Percentiles rank a stretch among this genome's conserved stretches.
phyloP scores from a whole-genome alignment of 2,888 invertebrate genomes.

The Drosophila prostipennis region DNA sequence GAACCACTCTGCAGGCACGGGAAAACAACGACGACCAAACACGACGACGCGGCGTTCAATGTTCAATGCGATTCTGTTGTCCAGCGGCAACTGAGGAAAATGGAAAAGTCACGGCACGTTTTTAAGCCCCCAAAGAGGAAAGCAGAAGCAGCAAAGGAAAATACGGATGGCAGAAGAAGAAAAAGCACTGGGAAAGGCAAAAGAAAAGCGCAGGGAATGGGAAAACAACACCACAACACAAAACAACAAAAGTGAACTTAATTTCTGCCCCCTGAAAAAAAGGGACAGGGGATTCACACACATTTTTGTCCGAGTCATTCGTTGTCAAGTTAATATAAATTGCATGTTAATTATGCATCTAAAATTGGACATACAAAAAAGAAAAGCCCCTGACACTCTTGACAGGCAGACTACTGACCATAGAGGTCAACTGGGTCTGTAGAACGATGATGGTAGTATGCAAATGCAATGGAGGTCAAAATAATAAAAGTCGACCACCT shows the following conservation, averaged over 20 bases:
- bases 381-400: conserved; percentile 8
- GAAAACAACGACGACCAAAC: background rate
- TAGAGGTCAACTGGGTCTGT: conserved; percentile 19
- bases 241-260: conserved; percentile 21
- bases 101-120: conserved; percentile 54
- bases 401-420: conserved; percentile 15
- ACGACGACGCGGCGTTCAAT: conserved; percentile 2
- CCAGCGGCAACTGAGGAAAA: conserved; percentile 65
- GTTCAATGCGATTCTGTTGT: conserved; percentile 56
- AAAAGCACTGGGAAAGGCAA: conserved; percentile 12
- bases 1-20: background rate
- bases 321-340: conserved; percentile 49
- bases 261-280: conserved; percentile 24
- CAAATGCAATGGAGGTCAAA: conserved; percentile 1
- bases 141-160: conserved; percentile 7
- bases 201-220: conserved; percentile 7
- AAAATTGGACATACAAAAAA: conserved; percentile 51
- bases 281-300: background rate
- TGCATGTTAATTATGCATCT: conserved; percentile 68
- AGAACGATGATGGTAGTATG: background rate
- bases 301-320: conserved; percentile 27
- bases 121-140: conserved; percentile 44
- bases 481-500: background rate
- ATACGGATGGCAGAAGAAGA: conserved; percentile 13
- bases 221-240: background rate